Percentiles rank a stretch among this genome's conserved stretches.
These are phyloP conservation scores for Rotaria magnacalcarata DNA, from an alignment of 2,888 invertebrate genomes.

Conservation along the genomic window DNA sequence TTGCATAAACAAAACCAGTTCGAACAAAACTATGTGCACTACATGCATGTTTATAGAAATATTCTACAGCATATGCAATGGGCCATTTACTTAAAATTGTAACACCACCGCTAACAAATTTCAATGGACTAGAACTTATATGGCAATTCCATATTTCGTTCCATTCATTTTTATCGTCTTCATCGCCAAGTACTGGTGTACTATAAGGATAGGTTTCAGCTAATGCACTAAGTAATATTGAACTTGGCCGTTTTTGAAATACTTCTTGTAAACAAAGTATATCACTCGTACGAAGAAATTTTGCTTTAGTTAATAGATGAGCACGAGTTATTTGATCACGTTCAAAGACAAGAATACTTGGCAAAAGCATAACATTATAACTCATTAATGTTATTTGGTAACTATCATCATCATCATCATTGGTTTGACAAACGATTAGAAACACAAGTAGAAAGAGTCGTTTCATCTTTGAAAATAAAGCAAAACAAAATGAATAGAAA, in stretches of 20 bases:
- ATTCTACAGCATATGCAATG: background rate
- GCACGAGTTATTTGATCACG: slow-evolving; percentile 33
- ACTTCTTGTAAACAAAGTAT: slow-evolving; percentile 31
- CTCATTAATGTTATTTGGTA: background rate
- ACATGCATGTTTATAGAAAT: slow-evolving; percentile 17
- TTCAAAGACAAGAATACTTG: slow-evolving; percentile 1
- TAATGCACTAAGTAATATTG: background rate
- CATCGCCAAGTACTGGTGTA: background rate
- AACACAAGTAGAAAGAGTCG: background rate
- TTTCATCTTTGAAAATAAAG: background rate
- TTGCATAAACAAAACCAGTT: slow-evolving; percentile 12
- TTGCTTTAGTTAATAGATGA: background rate
- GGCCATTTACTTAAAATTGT: slow-evolving; percentile 3
- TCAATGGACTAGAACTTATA: background rate
- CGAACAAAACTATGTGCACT: slow-evolving; percentile 18
- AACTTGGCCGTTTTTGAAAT: slow-evolving; percentile 10
- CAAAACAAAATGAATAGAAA: no score
- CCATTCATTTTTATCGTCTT: background rate
- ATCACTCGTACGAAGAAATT: background rate
- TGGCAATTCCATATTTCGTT: background rate
- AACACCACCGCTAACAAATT: slow-evolving; percentile 15
- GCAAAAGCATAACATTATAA: slow-evolving; percentile 28
- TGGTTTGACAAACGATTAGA: background rate
- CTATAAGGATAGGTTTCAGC: background rate
- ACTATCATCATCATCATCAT: background rate